Evolutionary conservation across 2,888 invertebrate genomes (phyloP), one percentile per base, ranked within the genome.

Genomic region (Deilephila elpenor): DNA sequence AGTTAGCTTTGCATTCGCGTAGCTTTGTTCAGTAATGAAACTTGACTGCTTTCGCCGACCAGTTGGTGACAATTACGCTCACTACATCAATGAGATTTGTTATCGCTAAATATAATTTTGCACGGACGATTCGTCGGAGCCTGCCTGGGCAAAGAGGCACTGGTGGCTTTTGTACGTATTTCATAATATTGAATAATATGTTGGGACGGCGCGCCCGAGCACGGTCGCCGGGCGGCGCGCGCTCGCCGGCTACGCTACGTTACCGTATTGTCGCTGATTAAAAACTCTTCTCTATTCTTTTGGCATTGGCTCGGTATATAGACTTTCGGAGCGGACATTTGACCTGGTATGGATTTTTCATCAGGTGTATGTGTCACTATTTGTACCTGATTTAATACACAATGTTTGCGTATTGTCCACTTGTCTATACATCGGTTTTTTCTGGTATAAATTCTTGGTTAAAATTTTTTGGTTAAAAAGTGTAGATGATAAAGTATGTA

Each of bases 201-300:
- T 76, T 80, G 78, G 84, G 78, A 75, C 82, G 83, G 77, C 82
- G 82, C 79, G 76, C 82, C 81, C 81, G 83, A 60, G 25, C 37
- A 34, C 75, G 77, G 37, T 51, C 51, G 77, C 78, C 61, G 71
- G 83, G 77, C 74, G 79, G 76, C 82, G 82, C 81, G 76, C 82
- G 82, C 81, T 34, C 75, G 78, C 77, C 62, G 71, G 14, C 62
- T 53, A 32, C 75, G 78, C 82, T 83, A 79, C 79, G 78, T 75
- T 75, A 74, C 80, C 75, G 75, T 79, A 78, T 76, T 74, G 79
- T 78, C 78, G 78, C 75, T 79, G 78, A 82, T 83, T 80, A 78
- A 82, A 83, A 85, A 77, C 80, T 85, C 81, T 56, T 77, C 78
- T 78, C 79, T 77, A 79, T 83, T 80, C 76, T 77, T 79, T 78